Evolutionary conservation across 2,888 invertebrate genomes (phyloP).

Genomic region (Diploptera punctata): DNA sequence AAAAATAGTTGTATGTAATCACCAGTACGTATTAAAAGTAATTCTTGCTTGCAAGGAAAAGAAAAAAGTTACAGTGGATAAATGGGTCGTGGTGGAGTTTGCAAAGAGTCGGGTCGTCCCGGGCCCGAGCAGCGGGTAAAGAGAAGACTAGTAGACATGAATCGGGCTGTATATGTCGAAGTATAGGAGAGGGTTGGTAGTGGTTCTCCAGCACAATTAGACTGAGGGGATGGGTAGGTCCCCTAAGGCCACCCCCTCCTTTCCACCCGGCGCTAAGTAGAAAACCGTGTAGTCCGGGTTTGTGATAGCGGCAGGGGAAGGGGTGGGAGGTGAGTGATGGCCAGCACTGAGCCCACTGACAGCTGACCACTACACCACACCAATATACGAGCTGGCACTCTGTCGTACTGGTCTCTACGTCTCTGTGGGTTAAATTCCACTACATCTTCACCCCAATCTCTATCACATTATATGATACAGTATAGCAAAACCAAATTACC

Average conservation of each 20-base stretch:
- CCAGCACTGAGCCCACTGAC: slow-evolving; percentile 54
- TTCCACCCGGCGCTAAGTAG: slow-evolving; percentile 57
- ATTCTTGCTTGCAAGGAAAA: too few species aligned
- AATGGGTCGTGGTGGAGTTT: too few species aligned
- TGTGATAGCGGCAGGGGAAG: slow-evolving; percentile 36
- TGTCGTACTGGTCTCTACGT: slow-evolving; percentile 1
- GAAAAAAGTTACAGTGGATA: too few species aligned
- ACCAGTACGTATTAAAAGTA: too few species aligned
- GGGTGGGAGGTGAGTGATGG: slow-evolving; percentile 57
- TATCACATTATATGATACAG: too few species aligned
- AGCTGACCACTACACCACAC: slow-evolving; percentile 39
- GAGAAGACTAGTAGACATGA: neutral
- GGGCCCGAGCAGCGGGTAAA: neutral
- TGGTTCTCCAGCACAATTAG: slow-evolving; percentile 58
- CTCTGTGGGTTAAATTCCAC: too few species aligned
- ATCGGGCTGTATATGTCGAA: neutral
- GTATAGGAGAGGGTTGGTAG: neutral
- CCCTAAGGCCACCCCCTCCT: slow-evolving; percentile 30
- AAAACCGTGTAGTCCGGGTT: slow-evolving; percentile 57
- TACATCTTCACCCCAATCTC: too few species aligned
- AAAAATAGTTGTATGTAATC: too few species aligned
- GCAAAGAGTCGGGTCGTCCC: too few species aligned
- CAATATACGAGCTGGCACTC: slow-evolving; percentile 9
- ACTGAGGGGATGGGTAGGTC: slow-evolving; percentile 32
- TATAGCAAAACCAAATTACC: too few species aligned